Evolutionary conservation across 1,140 invertebrate species (phyloP), one percentile per base, ranked within the genome.

Genomic region (Eurosta solidaginis): DNA sequence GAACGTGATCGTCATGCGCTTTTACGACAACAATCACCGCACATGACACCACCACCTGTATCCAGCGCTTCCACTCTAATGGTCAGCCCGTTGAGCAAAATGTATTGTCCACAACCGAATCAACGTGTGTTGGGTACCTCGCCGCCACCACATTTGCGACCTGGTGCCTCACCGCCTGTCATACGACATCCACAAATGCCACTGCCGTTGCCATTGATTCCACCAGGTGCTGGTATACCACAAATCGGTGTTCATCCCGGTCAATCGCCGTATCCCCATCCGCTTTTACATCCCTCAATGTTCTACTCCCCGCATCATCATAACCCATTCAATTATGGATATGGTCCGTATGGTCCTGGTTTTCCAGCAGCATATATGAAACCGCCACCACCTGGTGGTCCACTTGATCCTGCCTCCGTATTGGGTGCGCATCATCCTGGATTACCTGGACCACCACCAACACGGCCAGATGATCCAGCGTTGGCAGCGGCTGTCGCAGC

Each of bases 151-250:
- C 86, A 87, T 78, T 59, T 88, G 75, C 79, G 86, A 22, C 87
- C 87, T 0, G 87, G 87, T 2, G 86, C 87, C 17, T 88, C 86
- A 17, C 86, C 87, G n/a, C 87, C 87, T 1, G 87, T 88, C 17
- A 85, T 88, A 49, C 85, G 87, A 1, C 87, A 88, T 80, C 87
- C 87, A 25, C 86, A 88, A 76, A 88, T 88, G 86, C 85, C 86
- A 36, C 78, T 87, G 33, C 85, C 86, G 22, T 79, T 87, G 78
- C 87, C 85, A 3, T 78, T 88, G 29, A 86, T 88, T 52, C 85
- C 84, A 1, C 81, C 85, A 12, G 85, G 86, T 22, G 83, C 83
- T 29, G 84, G 85, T 29, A 84, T 88, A 22, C 82, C 85, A 6
- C 87, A 83, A 79, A 86, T 88, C 68, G 87, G 83, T 12, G 83